phyloP scores from a whole-genome alignment of 2,113 vertebrate species.

The Anhinga anhinga region DNA sequence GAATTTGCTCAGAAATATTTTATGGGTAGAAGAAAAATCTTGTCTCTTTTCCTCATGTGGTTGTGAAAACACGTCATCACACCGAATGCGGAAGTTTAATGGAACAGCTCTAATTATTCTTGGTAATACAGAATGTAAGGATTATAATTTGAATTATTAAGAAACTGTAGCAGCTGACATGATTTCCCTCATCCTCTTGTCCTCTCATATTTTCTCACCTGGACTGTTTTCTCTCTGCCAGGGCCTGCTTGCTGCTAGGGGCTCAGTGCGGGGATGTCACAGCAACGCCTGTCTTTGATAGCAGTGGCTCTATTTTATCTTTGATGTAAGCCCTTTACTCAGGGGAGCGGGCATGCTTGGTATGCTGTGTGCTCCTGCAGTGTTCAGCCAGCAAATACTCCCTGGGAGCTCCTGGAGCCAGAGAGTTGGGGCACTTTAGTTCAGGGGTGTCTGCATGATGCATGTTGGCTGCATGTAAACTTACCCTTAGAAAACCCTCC shows the following conservation, averaged over 20 bases:
- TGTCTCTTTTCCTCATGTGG: not conserved
- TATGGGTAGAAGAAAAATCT: not conserved
- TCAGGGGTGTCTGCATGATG: not conserved
- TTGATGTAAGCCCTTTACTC: not conserved
- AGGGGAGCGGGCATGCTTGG: accelerated
- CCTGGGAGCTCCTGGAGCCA: not conserved
- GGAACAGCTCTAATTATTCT: not conserved
- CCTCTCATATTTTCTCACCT: not conserved
- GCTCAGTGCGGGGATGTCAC: not conserved
- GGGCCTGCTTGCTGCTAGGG: not conserved
- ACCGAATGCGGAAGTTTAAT: not conserved
- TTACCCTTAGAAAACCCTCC: not conserved
- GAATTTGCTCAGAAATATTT: not conserved
- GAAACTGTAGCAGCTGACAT: not conserved
- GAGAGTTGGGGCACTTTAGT: not conserved
- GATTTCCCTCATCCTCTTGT: not conserved
- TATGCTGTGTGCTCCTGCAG: not conserved
- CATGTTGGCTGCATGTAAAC: not conserved
- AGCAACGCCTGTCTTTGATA: accelerated
- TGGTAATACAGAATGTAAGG: not conserved
- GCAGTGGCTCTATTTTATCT: not conserved
- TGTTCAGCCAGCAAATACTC: not conserved
- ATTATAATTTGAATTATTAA: not conserved
- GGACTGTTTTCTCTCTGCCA: not conserved
- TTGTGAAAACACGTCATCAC: not conserved